Base-by-base conservation (phyloP, 2,888 invertebrate species). In the Macaria notata region DNA sequence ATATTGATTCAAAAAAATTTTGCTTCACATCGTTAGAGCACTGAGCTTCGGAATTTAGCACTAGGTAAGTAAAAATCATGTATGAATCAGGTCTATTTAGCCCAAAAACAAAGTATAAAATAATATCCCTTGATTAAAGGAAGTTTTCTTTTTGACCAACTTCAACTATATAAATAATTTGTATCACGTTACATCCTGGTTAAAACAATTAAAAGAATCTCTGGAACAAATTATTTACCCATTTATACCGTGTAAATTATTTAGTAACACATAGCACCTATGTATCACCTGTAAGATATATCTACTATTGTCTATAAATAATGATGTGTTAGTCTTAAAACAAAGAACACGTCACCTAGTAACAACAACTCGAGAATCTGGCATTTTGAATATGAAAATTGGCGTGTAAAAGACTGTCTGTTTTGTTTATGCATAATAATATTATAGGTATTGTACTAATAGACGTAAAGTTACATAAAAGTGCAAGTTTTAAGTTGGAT, bases 221-320 rank as follows among this genome's bases (percentile, higher is more conserved):
- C 41, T 41, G 41, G 31, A 19, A 49, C 49, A 43, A 49, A 49
- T 49, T 8, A 43, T 43, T 49, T 31, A 4, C 33, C 39, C 33
- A 38, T 36, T 51, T 38, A 44, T 6, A 45, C 51, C 51, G 51
- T 51, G 45, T 19, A 49, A 49, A 46, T 46, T 46, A 39, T 39
- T 44, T 44, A 3, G 36, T 36, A 9, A 44, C 44, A 30, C 38
- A 44, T 43, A 9, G 41, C 41, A 41, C 41, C 41, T n/a, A 41
- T 8, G 41, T 41, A 41, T 41, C 41, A 5, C 4, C 41, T 1
- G n/a, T 7, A 6, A 36, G 1, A 36, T 36, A 36, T 4, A 19
- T 1, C 19, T 19, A 36, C 33, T 41, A 41, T 41, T n/a, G 41
- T 41, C 8, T 41, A 9, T 8, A 8, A 41, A 41, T 41, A 8